phyloP scores from a whole-genome alignment of 2,113 vertebrate species.

The Spilogale gracilis region DNA sequence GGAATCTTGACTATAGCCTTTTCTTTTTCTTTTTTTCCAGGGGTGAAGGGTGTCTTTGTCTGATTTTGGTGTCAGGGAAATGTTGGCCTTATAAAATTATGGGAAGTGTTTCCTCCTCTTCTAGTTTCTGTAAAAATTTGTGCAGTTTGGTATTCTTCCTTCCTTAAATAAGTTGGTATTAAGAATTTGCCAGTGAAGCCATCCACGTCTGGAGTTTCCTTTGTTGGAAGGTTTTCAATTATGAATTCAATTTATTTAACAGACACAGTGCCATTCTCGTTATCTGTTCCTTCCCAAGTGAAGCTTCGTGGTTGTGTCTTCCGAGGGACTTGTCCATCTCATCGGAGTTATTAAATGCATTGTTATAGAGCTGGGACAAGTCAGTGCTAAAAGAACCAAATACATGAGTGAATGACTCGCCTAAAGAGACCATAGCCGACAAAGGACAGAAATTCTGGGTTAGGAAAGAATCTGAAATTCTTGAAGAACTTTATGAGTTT shows the following conservation, averaged over 20 bases:
- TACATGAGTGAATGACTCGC: not conserved
- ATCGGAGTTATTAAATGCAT: slow-evolving; percentile 43
- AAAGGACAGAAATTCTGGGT: slow-evolving; percentile 15
- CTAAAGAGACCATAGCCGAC: not conserved
- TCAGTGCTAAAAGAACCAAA: not conserved
- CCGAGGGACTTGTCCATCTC: slow-evolving; percentile 56
- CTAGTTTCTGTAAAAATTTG: slow-evolving; percentile 47
- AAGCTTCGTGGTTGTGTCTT: slow-evolving; percentile 44
- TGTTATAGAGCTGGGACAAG: slow-evolving; percentile 26
- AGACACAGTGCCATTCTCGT: not conserved
- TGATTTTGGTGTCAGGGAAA: not conserved
- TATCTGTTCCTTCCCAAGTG: slow-evolving; percentile 33
- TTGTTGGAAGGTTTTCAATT: slow-evolving; percentile 66
- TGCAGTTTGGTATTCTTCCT: slow-evolving; percentile 19
- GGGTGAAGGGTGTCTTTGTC: not conserved
- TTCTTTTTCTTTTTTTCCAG: not conserved
- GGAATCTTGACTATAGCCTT: not conserved
- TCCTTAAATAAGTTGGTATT: slow-evolving; percentile 53
- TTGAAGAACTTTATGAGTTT: not conserved
- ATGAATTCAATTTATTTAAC: slow-evolving; percentile 70
- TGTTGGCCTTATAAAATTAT: not conserved
- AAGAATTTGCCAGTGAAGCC: slow-evolving; percentile 57
- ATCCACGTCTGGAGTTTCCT: slow-evolving; percentile 27
- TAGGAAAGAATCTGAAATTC: slow-evolving; percentile 52
- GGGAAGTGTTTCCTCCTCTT: not conserved